A percentile compares a stretch with the other conserved stretches of the same genome.
phyloP scores from a whole-genome alignment of 2,888 invertebrate genomes.

The Sympetrum striolatum region DNA sequence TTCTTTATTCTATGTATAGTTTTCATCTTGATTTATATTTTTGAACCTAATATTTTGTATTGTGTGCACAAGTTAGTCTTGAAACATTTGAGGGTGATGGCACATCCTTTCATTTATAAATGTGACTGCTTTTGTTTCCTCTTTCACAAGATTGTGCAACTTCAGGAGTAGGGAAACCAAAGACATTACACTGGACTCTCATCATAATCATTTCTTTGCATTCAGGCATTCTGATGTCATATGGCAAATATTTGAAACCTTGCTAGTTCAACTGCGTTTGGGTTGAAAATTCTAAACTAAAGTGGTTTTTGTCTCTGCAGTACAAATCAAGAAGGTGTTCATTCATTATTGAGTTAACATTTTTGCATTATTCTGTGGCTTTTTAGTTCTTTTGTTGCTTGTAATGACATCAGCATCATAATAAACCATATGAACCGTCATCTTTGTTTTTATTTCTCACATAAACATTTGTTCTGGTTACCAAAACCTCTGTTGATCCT shows the following conservation, averaged over 20 bases:
- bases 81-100: constrained; percentile 36
- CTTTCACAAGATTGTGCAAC: constrained; percentile 41
- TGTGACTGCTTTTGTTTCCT: constrained; percentile 43
- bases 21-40: constrained; percentile 24
- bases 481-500: neutral
- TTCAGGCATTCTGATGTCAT: constrained; percentile 40
- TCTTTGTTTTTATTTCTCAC: neutral
- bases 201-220: constrained; percentile 39
- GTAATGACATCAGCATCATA: constrained; percentile 42
- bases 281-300: constrained; percentile 18
- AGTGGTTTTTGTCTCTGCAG: constrained; percentile 25
- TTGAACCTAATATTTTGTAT: constrained; percentile 22
- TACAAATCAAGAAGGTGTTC: constrained; percentile 42
- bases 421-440: constrained; percentile 37
- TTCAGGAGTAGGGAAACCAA: constrained; percentile 44
- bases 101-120: constrained; percentile 10
- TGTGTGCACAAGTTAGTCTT: constrained; percentile 8
- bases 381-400: constrained; percentile 40
- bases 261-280: constrained; percentile 16
- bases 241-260: constrained; percentile 33
- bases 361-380: constrained; percentile 42
- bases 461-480: neutral
- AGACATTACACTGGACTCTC: constrained; percentile 39
- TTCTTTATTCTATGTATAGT: constrained; percentile 29
- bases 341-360: constrained; percentile 41